Percentiles rank a stretch among this genome's conserved stretches.
These are phyloP conservation scores for Notocelia uddmanniana DNA, from an alignment of 2,888 invertebrate species.

Conservation along the genomic window DNA sequence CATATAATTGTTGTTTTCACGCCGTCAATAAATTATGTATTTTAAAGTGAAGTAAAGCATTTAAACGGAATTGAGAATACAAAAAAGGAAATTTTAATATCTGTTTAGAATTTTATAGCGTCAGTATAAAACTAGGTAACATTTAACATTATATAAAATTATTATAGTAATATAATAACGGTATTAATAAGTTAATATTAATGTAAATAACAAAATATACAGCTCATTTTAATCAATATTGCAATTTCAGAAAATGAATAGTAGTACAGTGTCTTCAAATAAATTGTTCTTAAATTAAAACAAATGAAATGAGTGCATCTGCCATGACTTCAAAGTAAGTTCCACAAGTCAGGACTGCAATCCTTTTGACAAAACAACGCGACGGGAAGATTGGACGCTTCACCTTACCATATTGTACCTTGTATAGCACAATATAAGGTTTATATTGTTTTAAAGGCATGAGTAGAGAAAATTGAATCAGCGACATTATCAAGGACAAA, in stretches of 20 bases:
- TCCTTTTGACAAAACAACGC: constrained; percentile 28
- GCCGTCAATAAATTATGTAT: constrained; percentile 34
- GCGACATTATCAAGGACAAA: constrained; percentile 76
- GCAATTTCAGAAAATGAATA: too few relatives aligned
- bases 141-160: too few relatives aligned
- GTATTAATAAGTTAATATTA: too few relatives aligned
- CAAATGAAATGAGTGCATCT: neutral
- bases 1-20: constrained; percentile 45
- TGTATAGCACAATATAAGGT: neutral
- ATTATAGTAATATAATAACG: too few relatives aligned
- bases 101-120: neutral
- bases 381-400: constrained; percentile 16
- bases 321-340: neutral
- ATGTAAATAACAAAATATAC: too few relatives aligned
- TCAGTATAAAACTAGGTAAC: too few relatives aligned
- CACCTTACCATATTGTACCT: neutral
- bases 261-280: too few relatives aligned
- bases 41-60: constrained; percentile 32
- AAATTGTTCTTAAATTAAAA: neutral
- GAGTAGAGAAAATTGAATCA: constrained; percentile 70
- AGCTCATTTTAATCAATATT: too few relatives aligned
- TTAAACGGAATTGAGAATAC: neutral
- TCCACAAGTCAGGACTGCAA: constrained; percentile 14
- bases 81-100: neutral
- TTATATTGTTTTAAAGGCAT: neutral